A percentile compares a stretch with the other conserved stretches of the same genome.
Evolutionary conservation across 2,797 vertebrate species (phyloP).

Genomic region (Sebastes goodei): DNA sequence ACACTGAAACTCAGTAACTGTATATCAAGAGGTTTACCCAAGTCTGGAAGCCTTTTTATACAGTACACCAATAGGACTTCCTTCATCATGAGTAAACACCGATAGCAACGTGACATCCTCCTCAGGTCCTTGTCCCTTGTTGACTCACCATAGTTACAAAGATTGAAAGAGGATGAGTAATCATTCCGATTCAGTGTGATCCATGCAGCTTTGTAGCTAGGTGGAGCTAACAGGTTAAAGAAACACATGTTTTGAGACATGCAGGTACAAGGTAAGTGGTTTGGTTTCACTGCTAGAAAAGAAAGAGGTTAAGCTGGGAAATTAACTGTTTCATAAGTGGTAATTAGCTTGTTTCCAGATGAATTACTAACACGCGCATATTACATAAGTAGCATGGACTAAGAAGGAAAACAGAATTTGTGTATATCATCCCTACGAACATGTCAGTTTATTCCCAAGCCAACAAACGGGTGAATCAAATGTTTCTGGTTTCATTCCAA

Average conservation of each 20-base stretch:
- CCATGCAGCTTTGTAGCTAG: conserved; percentile 28
- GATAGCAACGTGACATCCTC: conserved; percentile 49
- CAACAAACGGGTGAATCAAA: conserved; percentile 42
- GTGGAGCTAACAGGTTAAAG: conserved; percentile 26
- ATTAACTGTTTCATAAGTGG: background rate
- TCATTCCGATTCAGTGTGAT: conserved; percentile 14
- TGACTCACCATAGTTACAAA: conserved; percentile 64
- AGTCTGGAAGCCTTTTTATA: background rate
- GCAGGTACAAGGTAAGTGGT: background rate
- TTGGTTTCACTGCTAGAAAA: background rate
- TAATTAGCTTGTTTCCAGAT: background rate
- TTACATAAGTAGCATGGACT: background rate
- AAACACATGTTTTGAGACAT: conserved; percentile 21
- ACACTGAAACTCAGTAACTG: background rate
- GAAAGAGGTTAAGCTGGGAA: background rate
- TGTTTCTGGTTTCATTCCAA: conserved; percentile 46
- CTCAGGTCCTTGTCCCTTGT: conserved; percentile 56
- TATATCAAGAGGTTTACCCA: background rate
- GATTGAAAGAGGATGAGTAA: conserved; percentile 56
- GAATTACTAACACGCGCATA: background rate
- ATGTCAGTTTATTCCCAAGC: background rate
- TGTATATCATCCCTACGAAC: background rate
- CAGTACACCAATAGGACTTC: background rate
- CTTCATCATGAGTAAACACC: conserved; percentile 37
- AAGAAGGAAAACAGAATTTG: background rate